Conservation (phyloP, 2,113 vertebrate genomes). For the Phocoena sinus region DNA sequence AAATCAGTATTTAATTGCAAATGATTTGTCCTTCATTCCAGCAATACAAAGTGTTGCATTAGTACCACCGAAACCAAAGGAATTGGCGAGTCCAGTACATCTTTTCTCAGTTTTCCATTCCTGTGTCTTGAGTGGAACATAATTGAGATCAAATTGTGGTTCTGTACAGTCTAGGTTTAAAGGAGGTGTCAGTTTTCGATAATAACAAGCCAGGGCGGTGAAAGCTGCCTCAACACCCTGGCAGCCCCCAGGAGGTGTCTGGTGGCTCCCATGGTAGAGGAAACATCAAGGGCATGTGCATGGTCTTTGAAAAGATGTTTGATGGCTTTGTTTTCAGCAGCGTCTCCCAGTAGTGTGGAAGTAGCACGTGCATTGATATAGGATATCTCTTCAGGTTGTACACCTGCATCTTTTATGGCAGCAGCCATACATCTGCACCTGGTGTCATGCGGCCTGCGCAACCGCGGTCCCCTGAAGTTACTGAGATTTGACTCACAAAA, state of each 20-base stretch:
- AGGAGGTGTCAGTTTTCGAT: conserved; percentile 90
- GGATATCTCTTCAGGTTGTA: conserved; percentile 85
- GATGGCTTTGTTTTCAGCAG: conserved; percentile 93
- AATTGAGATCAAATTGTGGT: conserved; percentile 92
- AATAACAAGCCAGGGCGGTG: conserved; percentile 90
- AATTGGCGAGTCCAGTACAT: conserved; percentile 91
- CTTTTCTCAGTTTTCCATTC: conserved; percentile 83
- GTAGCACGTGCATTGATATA: conserved; percentile 96
- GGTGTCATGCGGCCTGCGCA: too few species aligned
- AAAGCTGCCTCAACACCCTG: conserved; percentile 93
- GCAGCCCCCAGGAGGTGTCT: conserved; percentile 95
- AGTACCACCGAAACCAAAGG: conserved; percentile 97
- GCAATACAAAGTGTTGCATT: conserved; percentile 94
- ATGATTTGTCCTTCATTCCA: conserved; percentile 73
- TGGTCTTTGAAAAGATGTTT: conserved; percentile 89
- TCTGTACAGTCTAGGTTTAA: conserved; percentile 92
- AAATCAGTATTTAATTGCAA: conserved; percentile 4
- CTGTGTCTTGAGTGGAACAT: conserved; percentile 89
- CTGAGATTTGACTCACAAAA: neutral
- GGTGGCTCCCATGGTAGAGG: conserved; percentile 94
- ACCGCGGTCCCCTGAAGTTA: neutral
- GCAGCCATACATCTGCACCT: conserved; percentile 90
- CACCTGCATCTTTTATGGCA: conserved; percentile 85
- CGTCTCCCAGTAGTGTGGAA: conserved; percentile 94
- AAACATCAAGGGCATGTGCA: conserved; percentile 82